Percentiles rank a stretch among this genome's conserved stretches.
Conservation (phyloP, 2,797 vertebrate species). For the Acanthiza pusilla region DNA sequence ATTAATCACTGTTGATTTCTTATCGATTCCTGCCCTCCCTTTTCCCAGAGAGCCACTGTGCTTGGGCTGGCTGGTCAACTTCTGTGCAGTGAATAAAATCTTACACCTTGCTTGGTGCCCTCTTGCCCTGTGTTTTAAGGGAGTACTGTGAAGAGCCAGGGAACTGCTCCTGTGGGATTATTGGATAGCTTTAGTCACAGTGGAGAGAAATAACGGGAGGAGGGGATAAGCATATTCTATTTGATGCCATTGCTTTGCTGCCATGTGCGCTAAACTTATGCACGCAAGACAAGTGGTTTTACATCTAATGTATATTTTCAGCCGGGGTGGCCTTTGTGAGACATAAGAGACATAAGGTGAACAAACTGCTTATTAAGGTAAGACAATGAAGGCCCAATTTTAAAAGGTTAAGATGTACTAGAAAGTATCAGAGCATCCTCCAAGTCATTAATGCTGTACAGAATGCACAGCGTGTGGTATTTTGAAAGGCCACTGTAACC, state of each 20-base stretch:
- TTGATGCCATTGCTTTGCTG: neutral
- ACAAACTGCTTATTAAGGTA: constrained; percentile 81
- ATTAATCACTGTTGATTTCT: constrained; percentile 68
- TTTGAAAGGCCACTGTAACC: constrained; percentile 83
- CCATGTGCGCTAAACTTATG: neutral
- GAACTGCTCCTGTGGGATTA: neutral
- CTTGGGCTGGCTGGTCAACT: neutral
- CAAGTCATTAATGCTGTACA: constrained; percentile 74
- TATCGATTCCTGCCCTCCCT: constrained; percentile 39
- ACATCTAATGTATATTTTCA: constrained; percentile 61
- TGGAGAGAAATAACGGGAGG: neutral
- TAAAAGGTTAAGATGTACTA: constrained; percentile 80
- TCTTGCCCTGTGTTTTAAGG: neutral
- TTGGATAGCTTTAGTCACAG: neutral
- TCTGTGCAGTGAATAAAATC: constrained; percentile 35
- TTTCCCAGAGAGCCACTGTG: neutral
- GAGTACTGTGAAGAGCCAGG: neutral
- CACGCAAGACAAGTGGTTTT: constrained; percentile 40
- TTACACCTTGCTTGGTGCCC: neutral
- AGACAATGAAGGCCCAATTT: constrained; percentile 77
- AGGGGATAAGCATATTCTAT: neutral
- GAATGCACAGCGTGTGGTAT: constrained; percentile 75
- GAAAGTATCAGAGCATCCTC: constrained; percentile 71
- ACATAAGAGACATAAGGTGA: constrained; percentile 73
- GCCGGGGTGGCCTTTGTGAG: constrained; percentile 69